These are phyloP conservation scores for Odontothrips loti DNA, from an alignment of 2,888 invertebrate species.

Conservation along the genomic window DNA sequence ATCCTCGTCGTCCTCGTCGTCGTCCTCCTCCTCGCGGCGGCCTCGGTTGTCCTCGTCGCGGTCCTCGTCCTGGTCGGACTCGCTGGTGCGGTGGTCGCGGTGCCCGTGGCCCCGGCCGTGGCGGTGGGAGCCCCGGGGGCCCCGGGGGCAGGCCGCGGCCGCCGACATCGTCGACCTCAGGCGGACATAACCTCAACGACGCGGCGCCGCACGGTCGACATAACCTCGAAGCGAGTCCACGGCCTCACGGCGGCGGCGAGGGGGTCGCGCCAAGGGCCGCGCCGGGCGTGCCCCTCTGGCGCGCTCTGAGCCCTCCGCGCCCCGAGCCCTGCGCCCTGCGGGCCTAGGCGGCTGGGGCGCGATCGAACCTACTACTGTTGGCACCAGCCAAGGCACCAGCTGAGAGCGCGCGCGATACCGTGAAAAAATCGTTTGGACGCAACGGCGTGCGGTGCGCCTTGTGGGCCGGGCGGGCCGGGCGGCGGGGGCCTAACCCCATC, in stretches of 20 bases:
- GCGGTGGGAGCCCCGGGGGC: background rate
- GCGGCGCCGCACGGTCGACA: background rate
- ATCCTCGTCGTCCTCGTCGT: slow-evolving; percentile 18
- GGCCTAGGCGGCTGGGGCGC: background rate
- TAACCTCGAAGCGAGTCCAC: background rate
- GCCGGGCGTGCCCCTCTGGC: too few species aligned
- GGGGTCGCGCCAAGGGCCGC: too few species aligned
- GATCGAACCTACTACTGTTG: slow-evolving; percentile 8
- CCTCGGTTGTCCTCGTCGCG: slow-evolving; percentile 25
- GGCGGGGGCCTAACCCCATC: background rate
- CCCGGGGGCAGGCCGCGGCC: slow-evolving; percentile 25
- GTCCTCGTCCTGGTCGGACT: slow-evolving; percentile 20
- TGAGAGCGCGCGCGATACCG: background rate
- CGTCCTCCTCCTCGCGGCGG: background rate
- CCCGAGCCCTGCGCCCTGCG: background rate
- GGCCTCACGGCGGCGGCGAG: background rate
- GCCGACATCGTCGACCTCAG: slow-evolving; percentile 30
- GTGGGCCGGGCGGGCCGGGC: background rate
- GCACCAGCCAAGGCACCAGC: background rate
- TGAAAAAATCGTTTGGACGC: slow-evolving; percentile 16
- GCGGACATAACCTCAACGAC: slow-evolving; percentile 29
- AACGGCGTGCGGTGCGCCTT: background rate
- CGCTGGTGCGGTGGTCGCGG: slow-evolving; percentile 3
- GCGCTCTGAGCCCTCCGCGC: background rate
- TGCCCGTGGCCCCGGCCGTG: background rate